A percentile compares a stretch with the other conserved stretches of the same genome.
Evolutionary conservation across 2,888 invertebrate species (phyloP).

Genomic region (Protophormia terraenovae): DNA sequence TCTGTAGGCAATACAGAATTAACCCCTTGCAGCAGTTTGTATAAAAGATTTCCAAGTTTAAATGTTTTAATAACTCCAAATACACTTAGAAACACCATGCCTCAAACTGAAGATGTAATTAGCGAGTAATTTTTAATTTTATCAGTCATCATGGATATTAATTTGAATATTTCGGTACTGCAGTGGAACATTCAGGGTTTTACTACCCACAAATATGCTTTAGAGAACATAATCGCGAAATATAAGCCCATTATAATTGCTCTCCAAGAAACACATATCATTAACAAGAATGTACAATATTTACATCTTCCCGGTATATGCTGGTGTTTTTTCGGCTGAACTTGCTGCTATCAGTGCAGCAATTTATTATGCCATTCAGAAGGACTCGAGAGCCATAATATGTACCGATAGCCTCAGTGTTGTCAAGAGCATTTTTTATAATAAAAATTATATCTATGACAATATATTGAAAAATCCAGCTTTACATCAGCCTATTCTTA

Average conservation of each 20-base stretch:
- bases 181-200: constrained; percentile 25
- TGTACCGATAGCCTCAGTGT: background rate
- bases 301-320: background rate
- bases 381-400: background rate
- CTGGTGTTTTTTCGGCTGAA: constrained; percentile 15
- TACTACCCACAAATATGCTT: background rate
- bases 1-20: background rate
- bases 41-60: background rate
- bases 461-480: background rate
- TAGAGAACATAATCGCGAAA: background rate
- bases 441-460: background rate
- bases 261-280: constrained; percentile 10
- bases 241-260: background rate
- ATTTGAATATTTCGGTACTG: background rate
- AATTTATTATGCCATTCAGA: background rate
- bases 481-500: background rate
- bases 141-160: background rate
- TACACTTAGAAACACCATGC: background rate
- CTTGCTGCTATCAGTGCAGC: background rate
- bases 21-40: background rate
- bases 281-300: background rate
- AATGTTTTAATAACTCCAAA: background rate
- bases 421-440: background rate
- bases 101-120: background rate
- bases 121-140: background rate